These are phyloP conservation scores for Mythimna loreyi DNA, from an alignment of 2,888 invertebrate genomes.

Conservation along the genomic window DNA sequence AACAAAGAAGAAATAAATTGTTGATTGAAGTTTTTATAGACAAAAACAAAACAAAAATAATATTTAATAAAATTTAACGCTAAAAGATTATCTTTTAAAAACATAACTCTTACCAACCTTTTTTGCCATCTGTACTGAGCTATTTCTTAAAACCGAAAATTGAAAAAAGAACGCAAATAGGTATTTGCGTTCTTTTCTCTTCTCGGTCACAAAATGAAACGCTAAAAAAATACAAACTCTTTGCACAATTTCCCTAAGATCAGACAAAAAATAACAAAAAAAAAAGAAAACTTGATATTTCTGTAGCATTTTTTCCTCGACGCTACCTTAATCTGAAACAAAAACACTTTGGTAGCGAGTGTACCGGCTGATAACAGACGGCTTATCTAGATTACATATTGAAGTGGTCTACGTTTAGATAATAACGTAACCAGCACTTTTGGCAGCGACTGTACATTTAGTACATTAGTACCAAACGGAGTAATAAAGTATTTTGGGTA, in stretches of 20 bases:
- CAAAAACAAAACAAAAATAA: no score
- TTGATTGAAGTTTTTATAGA: no score
- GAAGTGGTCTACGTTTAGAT: constrained; percentile 54
- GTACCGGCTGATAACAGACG: constrained; percentile 48
- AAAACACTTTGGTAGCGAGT: constrained; percentile 29
- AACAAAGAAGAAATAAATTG: no score
- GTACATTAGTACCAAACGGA: neutral
- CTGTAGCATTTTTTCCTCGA: neutral
- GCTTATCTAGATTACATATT: constrained; percentile 60
- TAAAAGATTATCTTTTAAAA: neutral
- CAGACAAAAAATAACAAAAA: constrained; percentile 7
- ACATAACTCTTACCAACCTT: neutral
- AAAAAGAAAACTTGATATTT: neutral
- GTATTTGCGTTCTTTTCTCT: no score
- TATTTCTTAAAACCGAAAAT: neutral
- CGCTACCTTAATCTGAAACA: constrained; percentile 33
- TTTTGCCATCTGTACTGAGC: no score
- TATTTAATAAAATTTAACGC: neutral
- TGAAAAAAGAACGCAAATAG: neutral
- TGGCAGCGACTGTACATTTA: constrained; percentile 29
- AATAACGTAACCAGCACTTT: constrained; percentile 57
- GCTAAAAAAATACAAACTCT: neutral
- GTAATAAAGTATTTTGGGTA: neutral
- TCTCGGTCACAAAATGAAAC: neutral
- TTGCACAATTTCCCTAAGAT: neutral